phyloP scores from a whole-genome alignment of 2,888 invertebrate genomes.

The Heliconius charithonia region DNA sequence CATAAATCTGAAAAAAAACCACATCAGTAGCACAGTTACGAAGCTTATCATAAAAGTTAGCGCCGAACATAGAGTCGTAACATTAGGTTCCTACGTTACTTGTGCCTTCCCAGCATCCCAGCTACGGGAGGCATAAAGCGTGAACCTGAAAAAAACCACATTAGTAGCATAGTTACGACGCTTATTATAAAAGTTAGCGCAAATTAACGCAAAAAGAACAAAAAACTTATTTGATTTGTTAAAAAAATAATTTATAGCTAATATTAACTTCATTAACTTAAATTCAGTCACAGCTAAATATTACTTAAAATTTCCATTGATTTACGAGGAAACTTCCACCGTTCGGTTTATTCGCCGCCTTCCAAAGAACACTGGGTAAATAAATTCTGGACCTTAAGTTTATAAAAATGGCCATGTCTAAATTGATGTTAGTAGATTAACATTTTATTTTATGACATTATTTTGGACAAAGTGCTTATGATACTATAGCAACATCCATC shows the following conservation, averaged over 20 bases:
- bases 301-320: slow-evolving; percentile 26
- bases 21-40: not conserved
- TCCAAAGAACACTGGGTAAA: slow-evolving; percentile 20
- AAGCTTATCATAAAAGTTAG: too few relatives aligned
- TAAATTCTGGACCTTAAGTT: not conserved
- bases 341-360: slow-evolving; percentile 19
- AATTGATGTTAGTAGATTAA: not conserved
- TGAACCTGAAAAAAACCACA: too few relatives aligned
- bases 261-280: slow-evolving; percentile 5
- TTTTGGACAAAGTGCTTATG: not conserved
- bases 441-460: not conserved
- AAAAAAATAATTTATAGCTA: slow-evolving; percentile 4
- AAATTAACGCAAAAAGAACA: not conserved
- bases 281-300: slow-evolving; percentile 17
- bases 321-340: slow-evolving; percentile 32
- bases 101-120: too few relatives aligned
- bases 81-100: too few relatives aligned
- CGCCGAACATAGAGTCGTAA: too few relatives aligned
- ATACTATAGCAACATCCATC: too few relatives aligned
- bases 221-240: not conserved
- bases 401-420: not conserved
- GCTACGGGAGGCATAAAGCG: too few relatives aligned
- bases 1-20: not conserved
- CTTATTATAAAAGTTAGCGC: too few relatives aligned
- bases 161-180: too few relatives aligned